Percentiles rank a stretch among this genome's conserved stretches.
phyloP scores from a whole-genome alignment of 2,888 invertebrate genomes.

The Acanthoscelides obtectus region DNA sequence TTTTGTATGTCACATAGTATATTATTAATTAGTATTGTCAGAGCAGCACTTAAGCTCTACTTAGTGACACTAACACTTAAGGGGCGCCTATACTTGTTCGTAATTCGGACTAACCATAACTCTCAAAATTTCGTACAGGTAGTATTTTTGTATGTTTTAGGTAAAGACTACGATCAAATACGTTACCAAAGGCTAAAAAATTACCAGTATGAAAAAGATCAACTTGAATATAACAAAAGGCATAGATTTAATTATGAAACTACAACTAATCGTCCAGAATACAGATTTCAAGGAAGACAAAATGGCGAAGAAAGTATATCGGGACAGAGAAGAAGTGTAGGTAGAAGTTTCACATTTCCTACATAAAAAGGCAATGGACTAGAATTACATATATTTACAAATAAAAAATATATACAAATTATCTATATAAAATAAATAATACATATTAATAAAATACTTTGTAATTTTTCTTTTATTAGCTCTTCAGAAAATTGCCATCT shows the following conservation, averaged over 20 bases:
- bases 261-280: neutral
- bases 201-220: neutral
- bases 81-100: too few species aligned
- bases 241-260: neutral
- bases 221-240: neutral
- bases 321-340: neutral
- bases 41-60: too few species aligned
- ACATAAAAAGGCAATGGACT: neutral
- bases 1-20: too few species aligned
- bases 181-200: neutral
- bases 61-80: too few species aligned
- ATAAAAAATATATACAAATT: neutral
- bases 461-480: constrained; percentile 1
- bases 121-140: too few species aligned
- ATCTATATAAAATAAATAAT: constrained; percentile 5
- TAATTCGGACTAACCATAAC: too few species aligned
- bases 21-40: too few species aligned
- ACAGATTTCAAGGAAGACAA: neutral
- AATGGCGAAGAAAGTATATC: neutral
- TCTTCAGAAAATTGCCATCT: constrained; percentile 19
- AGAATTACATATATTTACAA: neutral
- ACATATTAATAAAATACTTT: neutral
- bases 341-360: constrained; percentile 7
- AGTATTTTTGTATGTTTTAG: too few species aligned
- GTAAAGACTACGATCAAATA: neutral